Percentiles rank a stretch among this genome's conserved stretches.
phyloP scores from a whole-genome alignment of 2,113 vertebrate species.

The Cavia porcellus region DNA sequence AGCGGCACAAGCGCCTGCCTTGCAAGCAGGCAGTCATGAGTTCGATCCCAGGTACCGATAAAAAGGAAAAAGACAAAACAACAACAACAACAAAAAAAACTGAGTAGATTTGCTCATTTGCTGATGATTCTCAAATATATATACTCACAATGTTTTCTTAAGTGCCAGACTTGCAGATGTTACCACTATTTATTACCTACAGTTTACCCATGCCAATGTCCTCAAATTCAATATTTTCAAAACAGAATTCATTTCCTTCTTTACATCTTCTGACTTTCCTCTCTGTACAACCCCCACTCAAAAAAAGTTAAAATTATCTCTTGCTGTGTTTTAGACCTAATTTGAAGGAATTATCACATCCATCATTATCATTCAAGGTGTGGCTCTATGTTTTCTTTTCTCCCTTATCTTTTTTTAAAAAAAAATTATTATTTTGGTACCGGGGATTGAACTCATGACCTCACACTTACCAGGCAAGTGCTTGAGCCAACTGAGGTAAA shows the following conservation, averaged over 20 bases:
- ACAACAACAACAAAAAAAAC: not conserved
- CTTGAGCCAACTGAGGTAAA: too few relatives aligned
- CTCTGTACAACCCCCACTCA: not conserved
- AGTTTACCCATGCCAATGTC: not conserved
- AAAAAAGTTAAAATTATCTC: constrained; percentile 46
- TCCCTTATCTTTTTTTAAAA: not conserved
- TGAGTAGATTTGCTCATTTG: constrained; percentile 26
- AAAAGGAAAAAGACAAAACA: too few relatives aligned
- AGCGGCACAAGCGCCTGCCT: too few relatives aligned
- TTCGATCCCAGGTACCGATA: too few relatives aligned
- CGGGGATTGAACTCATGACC: too few relatives aligned
- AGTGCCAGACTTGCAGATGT: not conserved
- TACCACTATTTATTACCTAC: not conserved
- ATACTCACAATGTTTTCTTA: not conserved
- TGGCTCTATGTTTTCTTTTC: constrained; percentile 48
- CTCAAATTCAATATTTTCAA: constrained; percentile 18
- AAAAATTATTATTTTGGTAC: too few relatives aligned
- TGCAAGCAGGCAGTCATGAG: too few relatives aligned
- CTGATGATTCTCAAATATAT: not conserved
- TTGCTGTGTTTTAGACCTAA: constrained; percentile 51
- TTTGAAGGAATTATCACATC: not conserved
- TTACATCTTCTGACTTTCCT: not conserved
- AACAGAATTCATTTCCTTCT: not conserved
- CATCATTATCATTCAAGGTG: not conserved
- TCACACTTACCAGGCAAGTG: too few relatives aligned